A percentile compares a stretch with the other conserved stretches of the same genome.
These are phyloP conservation scores for Dendrolimus punctatus DNA, from an alignment of 1,140 invertebrate species.

Conservation along the genomic window DNA sequence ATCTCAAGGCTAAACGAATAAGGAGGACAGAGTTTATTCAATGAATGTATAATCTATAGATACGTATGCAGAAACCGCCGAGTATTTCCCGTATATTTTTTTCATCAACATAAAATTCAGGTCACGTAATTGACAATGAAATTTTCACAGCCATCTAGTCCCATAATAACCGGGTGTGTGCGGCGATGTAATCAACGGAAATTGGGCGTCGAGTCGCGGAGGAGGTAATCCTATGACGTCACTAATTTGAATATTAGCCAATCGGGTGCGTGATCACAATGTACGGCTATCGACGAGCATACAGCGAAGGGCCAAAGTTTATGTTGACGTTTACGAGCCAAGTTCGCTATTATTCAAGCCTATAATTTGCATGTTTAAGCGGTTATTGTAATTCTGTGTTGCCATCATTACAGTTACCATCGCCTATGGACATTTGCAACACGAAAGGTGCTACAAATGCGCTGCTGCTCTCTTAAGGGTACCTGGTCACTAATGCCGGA, in stretches of 20 bases:
- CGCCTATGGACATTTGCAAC: too few relatives aligned
- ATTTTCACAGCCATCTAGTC: background rate
- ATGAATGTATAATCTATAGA: too few relatives aligned
- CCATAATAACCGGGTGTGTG: constrained; percentile 1
- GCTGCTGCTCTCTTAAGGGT: too few relatives aligned
- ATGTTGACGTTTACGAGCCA: constrained; percentile 20
- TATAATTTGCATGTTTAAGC: constrained; percentile 6
- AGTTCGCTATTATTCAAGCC: constrained; percentile 16
- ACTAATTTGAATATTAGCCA: constrained; percentile 40
- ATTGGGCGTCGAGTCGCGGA: constrained; percentile 16
- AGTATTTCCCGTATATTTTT: too few relatives aligned
- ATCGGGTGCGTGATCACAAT: constrained; percentile 20
- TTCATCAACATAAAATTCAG: too few relatives aligned
- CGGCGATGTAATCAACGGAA: constrained; percentile 19
- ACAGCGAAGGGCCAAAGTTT: constrained; percentile 11
- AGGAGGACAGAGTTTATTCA: too few relatives aligned
- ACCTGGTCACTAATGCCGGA: too few relatives aligned
- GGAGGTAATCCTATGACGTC: constrained; percentile 32
- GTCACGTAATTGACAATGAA: too few relatives aligned
- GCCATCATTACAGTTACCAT: background rate
- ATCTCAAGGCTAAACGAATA: too few relatives aligned
- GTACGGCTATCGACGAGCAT: constrained; percentile 1
- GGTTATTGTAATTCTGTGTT: constrained; percentile 9
- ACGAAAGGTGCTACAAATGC: too few relatives aligned
- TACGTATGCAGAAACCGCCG: too few relatives aligned